Evolutionary conservation across 2,797 vertebrate genomes (phyloP).

Genomic region (Gastrophryne carolinensis): DNA sequence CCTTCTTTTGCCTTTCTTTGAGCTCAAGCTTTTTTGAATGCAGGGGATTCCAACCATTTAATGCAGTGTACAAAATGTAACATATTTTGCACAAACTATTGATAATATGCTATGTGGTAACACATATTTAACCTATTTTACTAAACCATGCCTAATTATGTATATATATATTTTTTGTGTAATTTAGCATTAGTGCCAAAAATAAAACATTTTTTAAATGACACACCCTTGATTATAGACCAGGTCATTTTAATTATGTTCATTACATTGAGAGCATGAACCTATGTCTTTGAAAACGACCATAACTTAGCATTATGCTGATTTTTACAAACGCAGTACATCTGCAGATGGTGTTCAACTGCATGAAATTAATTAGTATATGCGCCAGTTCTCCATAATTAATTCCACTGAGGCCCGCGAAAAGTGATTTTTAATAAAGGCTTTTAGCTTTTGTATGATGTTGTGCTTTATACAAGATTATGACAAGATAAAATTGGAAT

Average conservation of each 20-base stretch:
- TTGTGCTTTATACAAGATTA: neutral
- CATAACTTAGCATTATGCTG: constrained; percentile 62
- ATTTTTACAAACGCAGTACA: constrained; percentile 66
- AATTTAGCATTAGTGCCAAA: neutral
- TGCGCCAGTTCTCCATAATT: constrained; percentile 69
- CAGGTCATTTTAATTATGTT: constrained; percentile 59
- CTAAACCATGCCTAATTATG: no score
- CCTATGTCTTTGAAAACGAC: constrained; percentile 60
- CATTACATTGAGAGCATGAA: constrained; percentile 60
- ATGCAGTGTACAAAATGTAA: no score
- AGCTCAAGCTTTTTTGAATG: no score
- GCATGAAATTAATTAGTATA: constrained; percentile 73
- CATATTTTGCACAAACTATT: no score
- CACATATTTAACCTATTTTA: no score
- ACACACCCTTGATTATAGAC: neutral
- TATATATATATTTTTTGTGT: no score
- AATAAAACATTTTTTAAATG: neutral
- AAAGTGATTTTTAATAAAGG: constrained; percentile 64
- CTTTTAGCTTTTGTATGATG: constrained; percentile 60
- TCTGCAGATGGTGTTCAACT: constrained; percentile 70
- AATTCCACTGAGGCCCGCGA: constrained; percentile 67
- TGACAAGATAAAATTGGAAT: neutral
- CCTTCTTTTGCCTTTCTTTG: no score
- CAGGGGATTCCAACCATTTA: no score
- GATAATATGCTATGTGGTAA: no score